phyloP scores from a whole-genome alignment of 2,797 vertebrate species.

The Nyctalus aviator region DNA sequence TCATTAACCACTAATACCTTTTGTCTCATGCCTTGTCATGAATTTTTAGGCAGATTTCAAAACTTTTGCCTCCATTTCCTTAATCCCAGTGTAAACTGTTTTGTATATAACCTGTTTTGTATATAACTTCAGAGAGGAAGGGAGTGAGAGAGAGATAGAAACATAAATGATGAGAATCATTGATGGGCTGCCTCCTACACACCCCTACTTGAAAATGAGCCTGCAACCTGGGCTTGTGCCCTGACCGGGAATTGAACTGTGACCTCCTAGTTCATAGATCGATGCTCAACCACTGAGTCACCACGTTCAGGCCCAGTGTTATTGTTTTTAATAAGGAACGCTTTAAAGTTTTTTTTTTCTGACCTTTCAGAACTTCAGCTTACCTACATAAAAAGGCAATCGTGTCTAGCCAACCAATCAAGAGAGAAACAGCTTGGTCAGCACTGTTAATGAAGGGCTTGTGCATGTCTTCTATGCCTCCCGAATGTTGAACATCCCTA shows the following conservation, averaged over 20 bases:
- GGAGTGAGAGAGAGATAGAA: no score
- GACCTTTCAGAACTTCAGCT: background rate
- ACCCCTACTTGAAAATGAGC: no score
- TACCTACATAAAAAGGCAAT: background rate
- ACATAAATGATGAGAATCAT: no score
- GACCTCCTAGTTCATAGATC: no score
- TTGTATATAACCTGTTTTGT: no score
- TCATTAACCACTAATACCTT: background rate
- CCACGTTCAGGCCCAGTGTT: no score
- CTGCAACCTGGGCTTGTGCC: no score
- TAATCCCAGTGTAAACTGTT: background rate
- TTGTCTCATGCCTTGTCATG: background rate
- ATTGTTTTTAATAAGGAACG: background rate
- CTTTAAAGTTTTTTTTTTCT: background rate
- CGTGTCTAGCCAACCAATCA: background rate
- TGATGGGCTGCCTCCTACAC: no score
- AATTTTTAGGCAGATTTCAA: background rate
- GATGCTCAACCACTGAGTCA: no score
- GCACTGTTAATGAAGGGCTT: background rate
- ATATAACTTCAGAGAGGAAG: no score
- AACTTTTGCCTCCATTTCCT: background rate
- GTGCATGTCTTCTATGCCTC: background rate
- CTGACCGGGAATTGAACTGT: no score
- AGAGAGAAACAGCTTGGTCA: background rate
- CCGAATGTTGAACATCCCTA: background rate